These are phyloP conservation scores for Ips nitidus DNA, from an alignment of 1,140 invertebrate species.

Conservation along the genomic window DNA sequence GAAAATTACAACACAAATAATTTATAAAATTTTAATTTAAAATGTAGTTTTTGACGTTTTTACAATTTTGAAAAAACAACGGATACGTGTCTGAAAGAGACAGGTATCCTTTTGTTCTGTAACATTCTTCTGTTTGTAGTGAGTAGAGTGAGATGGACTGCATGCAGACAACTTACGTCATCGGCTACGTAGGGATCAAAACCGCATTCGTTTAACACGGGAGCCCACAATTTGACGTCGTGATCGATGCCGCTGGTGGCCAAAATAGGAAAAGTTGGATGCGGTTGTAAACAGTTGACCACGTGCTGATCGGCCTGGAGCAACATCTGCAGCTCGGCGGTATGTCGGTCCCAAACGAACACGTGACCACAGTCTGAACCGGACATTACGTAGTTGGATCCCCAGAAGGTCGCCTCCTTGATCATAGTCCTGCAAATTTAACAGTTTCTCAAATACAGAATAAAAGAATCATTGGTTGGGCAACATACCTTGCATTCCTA, in stretches of 20 bases:
- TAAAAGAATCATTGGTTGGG: not conserved
- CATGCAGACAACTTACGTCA: constrained; percentile 59
- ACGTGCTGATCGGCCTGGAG: constrained; percentile 84
- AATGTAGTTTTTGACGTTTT: not conserved
- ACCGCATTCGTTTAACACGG: constrained; percentile 58
- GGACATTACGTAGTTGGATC: constrained; percentile 78
- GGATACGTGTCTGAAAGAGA: no score
- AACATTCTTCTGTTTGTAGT: no score
- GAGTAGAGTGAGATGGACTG: no score
- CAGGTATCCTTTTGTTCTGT: no score
- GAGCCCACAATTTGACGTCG: constrained; percentile 86
- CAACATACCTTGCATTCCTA: constrained; percentile 71
- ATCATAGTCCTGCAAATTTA: constrained; percentile 74
- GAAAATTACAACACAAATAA: constrained; percentile 46
- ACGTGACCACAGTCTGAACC: constrained; percentile 86
- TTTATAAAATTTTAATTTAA: constrained; percentile 7
- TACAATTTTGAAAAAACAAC: no score
- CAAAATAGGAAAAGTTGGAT: constrained; percentile 77
- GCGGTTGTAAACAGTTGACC: constrained; percentile 85
- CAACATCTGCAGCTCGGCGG: constrained; percentile 72
- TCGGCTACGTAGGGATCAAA: constrained; percentile 71
- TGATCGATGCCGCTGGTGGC: constrained; percentile 90
- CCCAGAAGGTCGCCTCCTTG: constrained; percentile 90
- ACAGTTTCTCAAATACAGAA: not conserved
- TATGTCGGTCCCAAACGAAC: constrained; percentile 68